phyloP scores from a whole-genome alignment of 1,140 invertebrate genomes.

The Prorops nasuta region DNA sequence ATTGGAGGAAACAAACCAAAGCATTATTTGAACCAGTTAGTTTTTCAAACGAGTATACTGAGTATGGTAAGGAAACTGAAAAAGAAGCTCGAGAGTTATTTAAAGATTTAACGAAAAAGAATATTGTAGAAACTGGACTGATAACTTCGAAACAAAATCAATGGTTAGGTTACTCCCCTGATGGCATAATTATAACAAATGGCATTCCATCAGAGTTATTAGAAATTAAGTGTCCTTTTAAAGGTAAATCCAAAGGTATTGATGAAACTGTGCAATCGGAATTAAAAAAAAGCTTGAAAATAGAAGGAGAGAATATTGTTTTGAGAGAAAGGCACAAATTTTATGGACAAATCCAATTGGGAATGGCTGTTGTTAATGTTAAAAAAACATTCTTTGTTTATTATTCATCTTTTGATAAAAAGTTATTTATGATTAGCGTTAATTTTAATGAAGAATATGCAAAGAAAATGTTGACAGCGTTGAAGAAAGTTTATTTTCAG shows the following conservation, averaged over 20 bases:
- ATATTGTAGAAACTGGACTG: constrained; percentile 11
- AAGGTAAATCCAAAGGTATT: constrained; percentile 7
- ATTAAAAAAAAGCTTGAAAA: constrained; percentile 5
- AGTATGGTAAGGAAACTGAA: constrained; percentile 13
- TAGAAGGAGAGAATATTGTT: background rate
- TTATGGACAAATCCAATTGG: constrained; percentile 21
- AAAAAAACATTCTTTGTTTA: constrained; percentile 15
- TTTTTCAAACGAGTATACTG: constrained; percentile 8
- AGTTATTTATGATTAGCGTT: constrained; percentile 4
- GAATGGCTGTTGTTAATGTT: constrained; percentile 16
- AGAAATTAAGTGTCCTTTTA: constrained; percentile 17
- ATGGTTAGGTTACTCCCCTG: constrained; percentile 19
- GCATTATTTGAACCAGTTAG: constrained; percentile 13
- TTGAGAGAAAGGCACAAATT: constrained; percentile 14
- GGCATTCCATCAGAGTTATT: constrained; percentile 1
- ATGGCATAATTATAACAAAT: constrained; percentile 14
- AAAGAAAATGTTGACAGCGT: background rate
- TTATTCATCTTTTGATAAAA: constrained; percentile 11
- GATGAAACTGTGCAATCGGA: constrained; percentile 1
- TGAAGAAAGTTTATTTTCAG: constrained; percentile 15
- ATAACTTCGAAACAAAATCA: constrained; percentile 12
- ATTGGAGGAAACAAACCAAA: constrained; percentile 12
- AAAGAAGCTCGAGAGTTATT: constrained; percentile 9
- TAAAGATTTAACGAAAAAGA: background rate
- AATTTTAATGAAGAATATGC: constrained; percentile 9